Base-by-base conservation (phyloP, 2,797 vertebrate genomes). In the Spea hammondii region DNA sequence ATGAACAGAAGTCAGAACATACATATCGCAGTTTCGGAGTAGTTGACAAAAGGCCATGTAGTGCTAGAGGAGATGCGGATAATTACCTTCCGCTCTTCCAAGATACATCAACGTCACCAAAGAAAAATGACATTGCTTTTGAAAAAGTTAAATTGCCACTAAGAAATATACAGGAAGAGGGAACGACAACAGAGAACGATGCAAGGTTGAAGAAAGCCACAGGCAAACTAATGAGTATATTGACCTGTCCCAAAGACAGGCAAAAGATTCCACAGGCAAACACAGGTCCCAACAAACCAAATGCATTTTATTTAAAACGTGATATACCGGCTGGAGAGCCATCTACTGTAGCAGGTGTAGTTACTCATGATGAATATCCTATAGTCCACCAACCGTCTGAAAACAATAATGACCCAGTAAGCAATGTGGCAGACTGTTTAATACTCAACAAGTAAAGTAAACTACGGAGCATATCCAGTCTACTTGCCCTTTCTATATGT, bases 61-160 rank as follows among this genome's bases (percentile, higher is more conserved):
- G 62, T 44, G 14, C 70, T n/a, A 72, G 70, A 66, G 77, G 77
- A 17, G 69, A 70, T 70, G 49, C 51, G 11, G 77, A 79, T 71
- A 72, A 71, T 71, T 78, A 65, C 13, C 5, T 78, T 6, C 4
- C 44, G 49, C 50, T 49, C 45, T 50, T 65, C 11, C 70, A 47
- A 54, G 76, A 78, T 54, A 17, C n/a, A 49, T n/a, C 48, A 11
- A 59, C 11, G n/a, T 68, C 12, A 12, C 70, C 55, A 13, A 67
- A 17, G 9, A 79, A 79, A 79, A 73, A 45, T 13, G 5, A 67
- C 3, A 14, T 46, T 46, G n/a, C 65, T 45, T 32, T 13, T 67
- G 74, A 76, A 59, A 76, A 68, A 9, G 4, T n/a, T 14, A 11
- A 60, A 4, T 14, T 17, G 13, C 65, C n/a, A 57, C 6, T 11